Conservation (phyloP, 2,888 invertebrate species). For the Psylliodes chrysocephalus region DNA sequence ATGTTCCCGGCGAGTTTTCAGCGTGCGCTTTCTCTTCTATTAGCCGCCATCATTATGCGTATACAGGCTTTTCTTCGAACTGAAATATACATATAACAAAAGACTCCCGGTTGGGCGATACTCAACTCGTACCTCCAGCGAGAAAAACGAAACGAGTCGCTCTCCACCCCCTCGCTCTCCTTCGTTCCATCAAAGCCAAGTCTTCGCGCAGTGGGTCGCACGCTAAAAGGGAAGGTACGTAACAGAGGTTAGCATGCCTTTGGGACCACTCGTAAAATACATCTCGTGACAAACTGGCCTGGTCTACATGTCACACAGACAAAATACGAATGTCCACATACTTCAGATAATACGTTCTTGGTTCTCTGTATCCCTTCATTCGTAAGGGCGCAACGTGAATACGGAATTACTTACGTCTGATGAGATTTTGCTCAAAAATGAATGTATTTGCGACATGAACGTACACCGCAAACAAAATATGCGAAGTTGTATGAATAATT, state of each 20-base stretch:
- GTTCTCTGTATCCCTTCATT: slow-evolving; percentile 35
- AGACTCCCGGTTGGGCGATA: slow-evolving; percentile 42
- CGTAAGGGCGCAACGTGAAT: slow-evolving; percentile 35
- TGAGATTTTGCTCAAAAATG: slow-evolving; percentile 30
- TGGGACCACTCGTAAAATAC: slow-evolving; percentile 65
- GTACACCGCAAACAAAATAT: slow-evolving; percentile 3
- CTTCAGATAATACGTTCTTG: slow-evolving; percentile 32
- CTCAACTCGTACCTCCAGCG: slow-evolving; percentile 27
- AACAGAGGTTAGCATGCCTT: slow-evolving; percentile 64
- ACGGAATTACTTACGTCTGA: slow-evolving; percentile 36
- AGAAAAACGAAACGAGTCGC: slow-evolving; percentile 32
- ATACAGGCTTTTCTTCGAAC: slow-evolving; percentile 32
- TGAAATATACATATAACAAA: slow-evolving; percentile 41
- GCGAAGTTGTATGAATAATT: slow-evolving; percentile 2
- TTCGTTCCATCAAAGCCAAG: slow-evolving; percentile 17
- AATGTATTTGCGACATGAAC: slow-evolving; percentile 23
- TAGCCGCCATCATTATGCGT: slow-evolving; percentile 38
- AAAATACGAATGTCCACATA: slow-evolving; percentile 41
- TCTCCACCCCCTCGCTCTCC: slow-evolving; percentile 18
- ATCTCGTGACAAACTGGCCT: slow-evolving; percentile 60
- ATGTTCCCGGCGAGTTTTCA: slow-evolving; percentile 30
- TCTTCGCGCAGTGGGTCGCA: slow-evolving; percentile 44
- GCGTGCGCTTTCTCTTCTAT: slow-evolving; percentile 33
- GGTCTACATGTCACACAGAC: slow-evolving; percentile 35
- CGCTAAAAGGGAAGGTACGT: slow-evolving; percentile 64